Conservation (phyloP, 2,888 invertebrate genomes). For the Drosophila subsilvestris region DNA sequence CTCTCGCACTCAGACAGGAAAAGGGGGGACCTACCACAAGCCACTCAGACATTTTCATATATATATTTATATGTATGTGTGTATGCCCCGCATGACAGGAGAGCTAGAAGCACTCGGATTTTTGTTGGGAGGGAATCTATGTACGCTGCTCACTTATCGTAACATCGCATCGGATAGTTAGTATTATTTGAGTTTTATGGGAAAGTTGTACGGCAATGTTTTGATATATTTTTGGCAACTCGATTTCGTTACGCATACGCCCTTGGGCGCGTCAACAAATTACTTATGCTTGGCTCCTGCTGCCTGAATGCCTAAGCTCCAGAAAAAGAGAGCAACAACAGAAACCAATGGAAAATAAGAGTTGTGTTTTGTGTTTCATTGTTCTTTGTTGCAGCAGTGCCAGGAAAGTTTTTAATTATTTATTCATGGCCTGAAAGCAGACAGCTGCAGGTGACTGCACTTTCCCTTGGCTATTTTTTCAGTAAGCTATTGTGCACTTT, state of each 20-base stretch:
- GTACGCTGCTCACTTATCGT: neutral
- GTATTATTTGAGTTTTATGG: neutral
- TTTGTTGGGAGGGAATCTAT: neutral
- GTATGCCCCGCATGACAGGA: neutral
- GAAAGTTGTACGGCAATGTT: conserved; percentile 13
- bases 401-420: conserved; percentile 52
- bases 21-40: neutral
- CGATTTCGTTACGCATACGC: conserved; percentile 23
- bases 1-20: conserved; percentile 10
- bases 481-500: neutral
- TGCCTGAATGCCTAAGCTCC: neutral
- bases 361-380: neutral
- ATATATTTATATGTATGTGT: neutral
- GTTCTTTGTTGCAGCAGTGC: conserved; percentile 10
- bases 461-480: neutral
- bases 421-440: conserved; percentile 12
- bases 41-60: conserved; percentile 13
- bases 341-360: conserved; percentile 15
- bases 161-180: neutral
- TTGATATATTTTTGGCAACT: conserved; percentile 51
- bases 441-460: neutral
- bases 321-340: neutral
- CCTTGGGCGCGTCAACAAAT: conserved; percentile 12
- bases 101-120: neutral
- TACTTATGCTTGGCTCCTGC: conserved; percentile 30